A percentile compares a stretch with the other conserved stretches of the same genome.
These are phyloP conservation scores for Dendrocincla tyrannina DNA, from an alignment of 2,797 vertebrate species.

Conservation along the genomic window DNA sequence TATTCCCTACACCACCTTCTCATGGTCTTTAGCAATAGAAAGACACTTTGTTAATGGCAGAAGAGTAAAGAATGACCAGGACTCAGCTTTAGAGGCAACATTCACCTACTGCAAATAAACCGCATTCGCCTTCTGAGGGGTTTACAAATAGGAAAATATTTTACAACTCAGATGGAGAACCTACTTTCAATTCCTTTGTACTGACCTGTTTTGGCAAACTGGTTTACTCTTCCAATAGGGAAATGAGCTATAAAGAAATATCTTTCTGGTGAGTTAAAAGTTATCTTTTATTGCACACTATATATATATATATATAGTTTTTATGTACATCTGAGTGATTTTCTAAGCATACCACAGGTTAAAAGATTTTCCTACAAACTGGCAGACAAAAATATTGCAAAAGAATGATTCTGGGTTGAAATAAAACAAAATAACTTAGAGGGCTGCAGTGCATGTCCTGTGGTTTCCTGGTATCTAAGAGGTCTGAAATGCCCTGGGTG, in stretches of 20 bases:
- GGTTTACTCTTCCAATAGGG: neutral
- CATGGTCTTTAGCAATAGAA: neutral
- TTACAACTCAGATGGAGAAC: neutral
- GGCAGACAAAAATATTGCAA: neutral
- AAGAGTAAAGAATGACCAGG: neutral
- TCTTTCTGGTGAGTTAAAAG: neutral
- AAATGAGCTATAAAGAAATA: neutral
- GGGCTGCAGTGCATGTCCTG: neutral
- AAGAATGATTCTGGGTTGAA: neutral
- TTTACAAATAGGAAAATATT: neutral
- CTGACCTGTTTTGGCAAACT: neutral
- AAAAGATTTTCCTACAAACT: neutral
- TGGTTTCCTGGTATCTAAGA: neutral
- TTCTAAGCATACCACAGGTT: neutral
- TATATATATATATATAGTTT: neutral
- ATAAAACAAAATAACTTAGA: neutral
- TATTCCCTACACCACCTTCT: neutral
- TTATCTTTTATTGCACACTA: neutral
- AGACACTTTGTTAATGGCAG: neutral
- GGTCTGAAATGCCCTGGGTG: neutral
- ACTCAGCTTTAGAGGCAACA: neutral
- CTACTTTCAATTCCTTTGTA: neutral
- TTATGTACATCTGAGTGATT: neutral
- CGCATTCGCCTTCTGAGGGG: neutral
- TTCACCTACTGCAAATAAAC: neutral